These are phyloP conservation scores for Babylonia areolata DNA, from an alignment of 1,140 invertebrate species.

Conservation along the genomic window DNA sequence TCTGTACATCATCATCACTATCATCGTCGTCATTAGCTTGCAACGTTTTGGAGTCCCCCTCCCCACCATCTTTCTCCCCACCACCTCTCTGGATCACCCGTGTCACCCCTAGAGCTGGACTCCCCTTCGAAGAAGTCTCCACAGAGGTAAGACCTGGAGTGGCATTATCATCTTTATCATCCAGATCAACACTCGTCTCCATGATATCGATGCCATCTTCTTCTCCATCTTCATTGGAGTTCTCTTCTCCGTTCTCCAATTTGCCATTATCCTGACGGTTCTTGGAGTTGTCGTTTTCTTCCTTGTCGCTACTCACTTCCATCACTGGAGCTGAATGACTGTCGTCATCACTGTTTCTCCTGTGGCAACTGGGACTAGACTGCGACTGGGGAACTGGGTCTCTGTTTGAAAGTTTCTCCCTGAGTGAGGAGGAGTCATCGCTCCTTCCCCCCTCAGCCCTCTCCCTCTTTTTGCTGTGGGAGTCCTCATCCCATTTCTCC, in stretches of 20 bases:
- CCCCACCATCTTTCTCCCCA: background rate
- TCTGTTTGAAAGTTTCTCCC: background rate
- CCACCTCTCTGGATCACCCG: background rate
- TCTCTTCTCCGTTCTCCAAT: background rate
- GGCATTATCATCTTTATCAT: background rate
- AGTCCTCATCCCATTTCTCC: background rate
- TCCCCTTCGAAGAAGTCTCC: background rate
- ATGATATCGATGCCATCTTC: conserved; percentile 24
- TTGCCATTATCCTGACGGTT: background rate
- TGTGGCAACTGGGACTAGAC: background rate
- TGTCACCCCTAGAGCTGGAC: background rate
- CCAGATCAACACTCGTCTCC: background rate
- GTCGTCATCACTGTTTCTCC: background rate
- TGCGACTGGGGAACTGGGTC: background rate
- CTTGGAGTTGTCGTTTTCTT: background rate
- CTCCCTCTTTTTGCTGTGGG: too few relatives aligned
- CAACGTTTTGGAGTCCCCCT: conserved; percentile 8
- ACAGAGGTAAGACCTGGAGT: too few relatives aligned
- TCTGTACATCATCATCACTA: conserved; percentile 31
- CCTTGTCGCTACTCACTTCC: background rate
- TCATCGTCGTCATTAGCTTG: conserved; percentile 12
- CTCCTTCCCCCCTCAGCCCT: background rate
- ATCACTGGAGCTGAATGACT: background rate
- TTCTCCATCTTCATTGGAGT: background rate
- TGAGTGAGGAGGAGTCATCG: background rate